phyloP scores from a whole-genome alignment of 2,113 vertebrate species.

The Andinoacara biseriatus region DNA sequence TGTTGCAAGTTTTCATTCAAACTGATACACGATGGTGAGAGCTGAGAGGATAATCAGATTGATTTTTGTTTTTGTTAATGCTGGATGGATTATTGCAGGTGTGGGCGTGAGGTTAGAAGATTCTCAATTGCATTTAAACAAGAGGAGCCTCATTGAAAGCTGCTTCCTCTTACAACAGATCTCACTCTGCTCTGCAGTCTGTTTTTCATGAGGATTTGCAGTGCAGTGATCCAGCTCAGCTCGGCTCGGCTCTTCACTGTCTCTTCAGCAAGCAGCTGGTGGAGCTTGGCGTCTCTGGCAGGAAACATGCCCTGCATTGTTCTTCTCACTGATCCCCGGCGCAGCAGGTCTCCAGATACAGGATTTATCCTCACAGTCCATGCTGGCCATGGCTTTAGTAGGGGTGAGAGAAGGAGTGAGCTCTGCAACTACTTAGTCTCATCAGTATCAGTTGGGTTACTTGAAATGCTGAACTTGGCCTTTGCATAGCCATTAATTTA shows the following conservation, averaged over 20 bases:
- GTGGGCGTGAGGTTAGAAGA: constrained; percentile 26
- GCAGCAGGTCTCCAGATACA: not conserved
- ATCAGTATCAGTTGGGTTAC: not conserved
- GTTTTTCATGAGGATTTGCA: not conserved
- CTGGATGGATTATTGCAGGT: constrained; percentile 30
- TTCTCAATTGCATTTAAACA: constrained; percentile 14
- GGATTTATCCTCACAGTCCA: not conserved
- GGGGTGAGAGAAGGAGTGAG: not conserved
- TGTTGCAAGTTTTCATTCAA: constrained; percentile 12
- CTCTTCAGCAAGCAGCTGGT: constrained; percentile 24
- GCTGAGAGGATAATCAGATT: constrained; percentile 29
- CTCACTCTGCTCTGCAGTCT: not conserved
- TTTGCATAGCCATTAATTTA: not conserved
- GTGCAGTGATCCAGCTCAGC: not conserved
- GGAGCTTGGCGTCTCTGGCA: not conserved
- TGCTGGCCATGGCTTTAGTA: not conserved
- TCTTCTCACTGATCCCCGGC: not conserved
- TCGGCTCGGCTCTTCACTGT: constrained; percentile 2
- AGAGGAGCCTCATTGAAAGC: not conserved
- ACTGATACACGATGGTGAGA: not conserved
- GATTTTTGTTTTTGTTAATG: constrained; percentile 14
- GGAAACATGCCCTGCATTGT: not conserved
- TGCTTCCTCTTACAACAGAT: not conserved
- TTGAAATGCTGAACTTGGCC: not conserved
- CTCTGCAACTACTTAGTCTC: not conserved